Evolutionary conservation across 2,797 vertebrate genomes (phyloP).

Genomic region (Sebastes variabilis): DNA sequence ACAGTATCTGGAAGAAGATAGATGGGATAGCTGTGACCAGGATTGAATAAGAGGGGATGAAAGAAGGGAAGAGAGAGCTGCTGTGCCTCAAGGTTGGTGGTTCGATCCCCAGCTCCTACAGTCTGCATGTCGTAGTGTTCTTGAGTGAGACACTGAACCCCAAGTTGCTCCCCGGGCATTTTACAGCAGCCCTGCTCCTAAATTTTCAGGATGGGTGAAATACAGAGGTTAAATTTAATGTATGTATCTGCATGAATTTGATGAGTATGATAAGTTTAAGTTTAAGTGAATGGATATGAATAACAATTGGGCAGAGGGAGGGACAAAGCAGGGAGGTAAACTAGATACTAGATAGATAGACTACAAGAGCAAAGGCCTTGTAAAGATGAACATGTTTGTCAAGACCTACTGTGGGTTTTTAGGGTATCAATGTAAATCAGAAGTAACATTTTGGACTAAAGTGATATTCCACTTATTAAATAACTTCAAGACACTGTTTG

Average conservation of each 20-base stretch:
- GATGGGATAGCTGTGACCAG: not conserved
- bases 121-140: too few relatives aligned
- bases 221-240: too few relatives aligned
- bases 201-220: too few relatives aligned
- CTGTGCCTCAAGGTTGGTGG: too few relatives aligned
- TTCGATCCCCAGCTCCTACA: too few relatives aligned
- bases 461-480: conserved; percentile 24
- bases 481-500: conserved; percentile 15
- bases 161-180: too few relatives aligned
- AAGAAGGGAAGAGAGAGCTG: not conserved
- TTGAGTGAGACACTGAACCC: too few relatives aligned
- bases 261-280: not conserved
- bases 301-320: not conserved
- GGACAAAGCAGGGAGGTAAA: not conserved
- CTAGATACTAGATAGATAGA: not conserved
- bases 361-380: not conserved
- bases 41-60: not conserved
- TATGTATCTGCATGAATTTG: not conserved
- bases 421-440: not conserved
- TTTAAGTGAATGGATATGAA: not conserved
- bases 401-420: not conserved
- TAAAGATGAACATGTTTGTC: not conserved
- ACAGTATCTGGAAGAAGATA: too few relatives aligned
- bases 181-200: too few relatives aligned
- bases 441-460: conserved; percentile 11